phyloP scores from a whole-genome alignment of 1,140 invertebrate genomes.

The Achatina immaculata region DNA sequence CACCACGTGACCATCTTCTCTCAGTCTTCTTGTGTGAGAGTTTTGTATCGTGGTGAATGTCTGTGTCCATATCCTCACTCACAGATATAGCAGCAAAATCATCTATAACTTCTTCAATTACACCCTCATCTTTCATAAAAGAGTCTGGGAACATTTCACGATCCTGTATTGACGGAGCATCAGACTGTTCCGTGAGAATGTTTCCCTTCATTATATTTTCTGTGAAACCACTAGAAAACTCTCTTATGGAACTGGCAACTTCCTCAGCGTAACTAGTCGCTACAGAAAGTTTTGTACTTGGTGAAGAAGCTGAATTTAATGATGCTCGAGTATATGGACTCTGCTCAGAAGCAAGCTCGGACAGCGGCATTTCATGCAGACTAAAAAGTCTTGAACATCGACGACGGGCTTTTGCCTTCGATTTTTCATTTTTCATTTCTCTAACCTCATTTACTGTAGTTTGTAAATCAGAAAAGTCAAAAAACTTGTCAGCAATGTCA shows the following conservation, averaged over 20 bases:
- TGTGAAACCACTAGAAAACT: neutral
- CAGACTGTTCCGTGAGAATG: neutral
- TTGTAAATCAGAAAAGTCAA: neutral
- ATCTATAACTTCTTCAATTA: neutral
- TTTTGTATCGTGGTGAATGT: neutral
- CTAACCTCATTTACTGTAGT: neutral
- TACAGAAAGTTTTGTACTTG: neutral
- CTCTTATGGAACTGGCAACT: neutral
- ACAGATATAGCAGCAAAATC: neutral
- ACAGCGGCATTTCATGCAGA: slow-evolving; percentile 16
- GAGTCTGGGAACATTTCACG: neutral
- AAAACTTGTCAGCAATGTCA: neutral
- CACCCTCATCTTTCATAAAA: neutral
- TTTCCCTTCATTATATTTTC: neutral
- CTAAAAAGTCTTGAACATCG: slow-evolving; percentile 2
- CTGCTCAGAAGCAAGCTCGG: neutral
- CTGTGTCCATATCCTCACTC: neutral
- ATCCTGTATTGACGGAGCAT: neutral
- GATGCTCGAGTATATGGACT: neutral
- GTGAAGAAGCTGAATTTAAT: too few species aligned
- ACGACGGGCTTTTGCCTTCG: neutral
- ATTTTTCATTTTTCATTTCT: neutral
- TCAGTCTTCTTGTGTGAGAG: neutral
- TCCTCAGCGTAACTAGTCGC: neutral
- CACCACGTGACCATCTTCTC: too few species aligned